Conservation (phyloP, 2,888 invertebrate species). For the Conistra vaccinii region DNA sequence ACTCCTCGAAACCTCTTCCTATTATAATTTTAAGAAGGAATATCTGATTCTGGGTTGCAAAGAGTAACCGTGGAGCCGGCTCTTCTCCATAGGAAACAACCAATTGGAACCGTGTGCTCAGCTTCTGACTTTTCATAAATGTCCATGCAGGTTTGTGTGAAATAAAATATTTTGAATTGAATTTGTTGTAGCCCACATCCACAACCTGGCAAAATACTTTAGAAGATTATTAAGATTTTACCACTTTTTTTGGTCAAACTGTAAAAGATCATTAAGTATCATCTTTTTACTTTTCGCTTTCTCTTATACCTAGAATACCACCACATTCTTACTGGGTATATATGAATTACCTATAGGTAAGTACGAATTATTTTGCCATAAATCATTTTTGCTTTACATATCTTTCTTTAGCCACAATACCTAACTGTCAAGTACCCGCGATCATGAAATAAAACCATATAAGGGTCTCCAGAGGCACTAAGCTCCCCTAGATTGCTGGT, state of each 20-base stretch:
- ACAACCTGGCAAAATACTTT: too few species aligned
- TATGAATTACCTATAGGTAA: neutral
- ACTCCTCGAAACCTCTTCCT: too few species aligned
- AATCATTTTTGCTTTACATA: neutral
- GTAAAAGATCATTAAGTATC: neutral
- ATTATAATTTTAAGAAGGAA: too few species aligned
- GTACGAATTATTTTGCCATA: constrained; percentile 7
- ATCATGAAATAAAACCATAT: constrained; percentile 31
- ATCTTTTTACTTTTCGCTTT: neutral
- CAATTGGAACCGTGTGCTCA: too few species aligned
- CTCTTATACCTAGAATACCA: neutral
- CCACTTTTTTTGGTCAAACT: neutral
- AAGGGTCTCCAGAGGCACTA: constrained; percentile 3
- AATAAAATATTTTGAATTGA: too few species aligned
- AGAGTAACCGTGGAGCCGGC: too few species aligned
- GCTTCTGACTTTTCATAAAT: neutral
- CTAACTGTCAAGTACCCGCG: neutral
- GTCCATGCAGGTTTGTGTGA: neutral
- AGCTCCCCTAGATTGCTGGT: constrained; percentile 10
- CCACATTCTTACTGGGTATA: neutral
- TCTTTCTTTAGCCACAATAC: neutral
- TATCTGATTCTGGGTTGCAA: neutral
- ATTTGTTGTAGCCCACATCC: too few species aligned
- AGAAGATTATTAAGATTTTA: too few species aligned
- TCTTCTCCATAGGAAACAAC: too few species aligned